A percentile compares a stretch with the other conserved stretches of the same genome.
Evolutionary conservation across 2,888 invertebrate genomes (phyloP).

Genomic region (Xestobium rufovillosum): DNA sequence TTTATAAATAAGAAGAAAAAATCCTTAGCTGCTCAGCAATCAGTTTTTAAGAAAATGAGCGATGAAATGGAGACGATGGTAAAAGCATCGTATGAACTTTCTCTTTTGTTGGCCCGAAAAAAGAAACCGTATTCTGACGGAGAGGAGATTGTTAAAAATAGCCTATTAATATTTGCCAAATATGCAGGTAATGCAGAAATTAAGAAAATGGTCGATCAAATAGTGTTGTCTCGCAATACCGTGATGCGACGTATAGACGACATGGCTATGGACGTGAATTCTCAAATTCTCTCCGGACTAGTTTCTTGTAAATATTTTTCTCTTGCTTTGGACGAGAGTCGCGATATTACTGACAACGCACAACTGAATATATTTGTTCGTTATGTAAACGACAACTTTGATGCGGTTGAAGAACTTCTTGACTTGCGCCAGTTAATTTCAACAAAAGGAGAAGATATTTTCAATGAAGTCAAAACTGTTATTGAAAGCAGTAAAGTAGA

Average conservation of each 20-base stretch:
- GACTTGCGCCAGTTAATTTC: slow-evolving; percentile 13
- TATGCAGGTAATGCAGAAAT: neutral
- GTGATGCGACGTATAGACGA: slow-evolving; percentile 4
- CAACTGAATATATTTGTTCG: slow-evolving; percentile 19
- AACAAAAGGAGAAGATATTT: slow-evolving; percentile 4
- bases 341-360: slow-evolving; percentile 13
- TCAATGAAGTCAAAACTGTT: slow-evolving; percentile 11
- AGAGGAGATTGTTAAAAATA: neutral
- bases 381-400: slow-evolving; percentile 18
- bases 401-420: slow-evolving; percentile 19
- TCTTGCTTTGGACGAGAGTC: slow-evolving; percentile 14
- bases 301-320: slow-evolving; percentile 9
- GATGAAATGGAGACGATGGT: slow-evolving; percentile 19
- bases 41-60: slow-evolving; percentile 12
- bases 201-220: neutral
- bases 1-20: slow-evolving; percentile 16
- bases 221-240: slow-evolving; percentile 1
- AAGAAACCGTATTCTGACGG: slow-evolving; percentile 14
- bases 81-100: slow-evolving; percentile 12
- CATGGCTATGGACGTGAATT: slow-evolving; percentile 13
- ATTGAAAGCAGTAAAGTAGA: slow-evolving; percentile 12
- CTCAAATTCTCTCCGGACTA: slow-evolving; percentile 5
- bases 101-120: slow-evolving; percentile 20
- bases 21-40: slow-evolving; percentile 16
- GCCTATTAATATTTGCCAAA: slow-evolving; percentile 2